These are phyloP conservation scores for Anguilla pacifica DNA, from an alignment of 2,797 vertebrate species.

Conservation along the genomic window DNA sequence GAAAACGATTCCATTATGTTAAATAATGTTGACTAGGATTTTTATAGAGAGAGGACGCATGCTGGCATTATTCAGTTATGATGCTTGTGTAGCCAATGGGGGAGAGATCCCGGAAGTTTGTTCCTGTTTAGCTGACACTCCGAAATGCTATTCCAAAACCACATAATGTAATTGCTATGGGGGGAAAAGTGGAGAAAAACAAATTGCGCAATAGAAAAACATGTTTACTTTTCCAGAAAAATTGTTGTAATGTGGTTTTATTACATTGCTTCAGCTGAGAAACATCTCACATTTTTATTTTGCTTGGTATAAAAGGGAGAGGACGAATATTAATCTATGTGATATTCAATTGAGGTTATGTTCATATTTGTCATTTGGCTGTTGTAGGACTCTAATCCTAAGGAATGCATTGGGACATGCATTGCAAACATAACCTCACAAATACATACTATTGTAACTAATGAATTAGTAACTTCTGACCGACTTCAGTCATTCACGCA, in stretches of 20 bases:
- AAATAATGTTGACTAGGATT: too few species aligned
- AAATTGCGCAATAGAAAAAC: too few species aligned
- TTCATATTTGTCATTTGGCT: too few species aligned
- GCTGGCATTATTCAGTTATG: neutral
- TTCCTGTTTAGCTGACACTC: neutral
- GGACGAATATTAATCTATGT: neutral
- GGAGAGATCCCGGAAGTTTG: neutral
- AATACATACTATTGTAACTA: neutral
- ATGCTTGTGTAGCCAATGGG: conserved; percentile 8
- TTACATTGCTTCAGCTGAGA: neutral
- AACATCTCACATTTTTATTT: neutral
- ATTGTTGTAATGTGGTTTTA: too few species aligned
- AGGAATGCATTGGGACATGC: too few species aligned
- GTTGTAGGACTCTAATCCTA: too few species aligned
- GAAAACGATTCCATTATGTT: neutral
- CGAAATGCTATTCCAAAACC: neutral
- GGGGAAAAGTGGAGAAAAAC: too few species aligned
- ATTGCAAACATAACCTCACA: neutral
- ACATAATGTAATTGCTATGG: neutral
- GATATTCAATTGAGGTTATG: neutral
- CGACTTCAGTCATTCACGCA: neutral
- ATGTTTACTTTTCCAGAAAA: too few species aligned
- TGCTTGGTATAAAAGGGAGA: neutral
- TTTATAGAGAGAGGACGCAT: neutral
- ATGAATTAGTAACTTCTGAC: neutral